Evolutionary conservation across 1,140 invertebrate species (phyloP).

Genomic region (Alviniconcha marisindica): DNA sequence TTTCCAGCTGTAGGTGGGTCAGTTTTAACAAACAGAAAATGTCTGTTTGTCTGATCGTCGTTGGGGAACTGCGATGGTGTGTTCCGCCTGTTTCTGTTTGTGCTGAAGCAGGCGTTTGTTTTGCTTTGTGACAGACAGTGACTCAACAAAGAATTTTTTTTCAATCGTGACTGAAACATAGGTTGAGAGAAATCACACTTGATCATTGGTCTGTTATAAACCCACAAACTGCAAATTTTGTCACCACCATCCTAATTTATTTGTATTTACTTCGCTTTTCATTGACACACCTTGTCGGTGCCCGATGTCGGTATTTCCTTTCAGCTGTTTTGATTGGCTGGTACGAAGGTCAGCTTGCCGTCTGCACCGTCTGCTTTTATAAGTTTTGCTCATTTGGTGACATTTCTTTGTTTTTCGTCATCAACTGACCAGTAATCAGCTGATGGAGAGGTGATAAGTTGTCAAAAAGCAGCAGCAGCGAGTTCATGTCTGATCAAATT

Average conservation of each 20-base stretch:
- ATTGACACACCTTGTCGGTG: background rate
- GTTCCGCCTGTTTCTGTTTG: conserved; percentile 20
- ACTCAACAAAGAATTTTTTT: conserved; percentile 39
- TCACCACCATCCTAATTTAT: background rate
- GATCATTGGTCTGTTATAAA: background rate
- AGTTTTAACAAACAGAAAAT: too few species aligned
- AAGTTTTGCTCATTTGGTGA: conserved; percentile 5
- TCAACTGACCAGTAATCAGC: conserved; percentile 4
- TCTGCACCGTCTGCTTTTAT: conserved; percentile 40
- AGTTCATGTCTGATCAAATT: conserved; percentile 23
- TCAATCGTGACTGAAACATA: conserved; percentile 53
- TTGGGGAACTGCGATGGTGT: background rate
- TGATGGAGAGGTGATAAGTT: background rate
- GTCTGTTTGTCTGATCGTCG: background rate
- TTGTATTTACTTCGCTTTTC: background rate
- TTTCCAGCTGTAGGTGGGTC: background rate
- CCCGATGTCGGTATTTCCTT: background rate
- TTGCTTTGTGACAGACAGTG: conserved; percentile 44
- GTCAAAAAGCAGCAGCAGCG: background rate
- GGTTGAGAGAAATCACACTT: conserved; percentile 36
- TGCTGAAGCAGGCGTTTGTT: conserved; percentile 36
- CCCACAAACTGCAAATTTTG: background rate
- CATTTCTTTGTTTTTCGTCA: conserved; percentile 17
- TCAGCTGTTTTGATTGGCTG: conserved; percentile 41
- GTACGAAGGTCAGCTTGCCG: conserved; percentile 33